Percentiles rank a stretch among this genome's conserved stretches.
Conservation (phyloP, 2,113 vertebrate genomes). For the Pomatostomus ruficeps region DNA sequence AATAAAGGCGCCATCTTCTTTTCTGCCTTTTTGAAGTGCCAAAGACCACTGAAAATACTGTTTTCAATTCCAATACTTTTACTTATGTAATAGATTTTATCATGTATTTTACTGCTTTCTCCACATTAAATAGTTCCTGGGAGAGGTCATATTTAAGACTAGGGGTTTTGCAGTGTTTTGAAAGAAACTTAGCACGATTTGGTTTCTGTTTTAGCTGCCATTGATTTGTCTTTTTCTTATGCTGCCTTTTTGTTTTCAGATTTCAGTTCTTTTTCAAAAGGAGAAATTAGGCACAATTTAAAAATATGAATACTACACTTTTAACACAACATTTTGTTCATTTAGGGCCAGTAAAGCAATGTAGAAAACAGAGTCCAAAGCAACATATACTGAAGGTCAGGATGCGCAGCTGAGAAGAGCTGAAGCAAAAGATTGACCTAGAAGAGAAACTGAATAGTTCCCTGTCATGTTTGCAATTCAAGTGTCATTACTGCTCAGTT, state of each 20-base stretch:
- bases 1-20: not conserved
- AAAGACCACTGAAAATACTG: not conserved
- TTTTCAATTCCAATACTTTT: not conserved
- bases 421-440: not conserved
- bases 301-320: not conserved
- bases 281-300: not conserved
- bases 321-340: not conserved
- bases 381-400: not conserved
- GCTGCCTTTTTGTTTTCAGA: no score
- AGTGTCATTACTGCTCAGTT: not conserved
- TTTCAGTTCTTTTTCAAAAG: not conserved
- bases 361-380: not conserved
- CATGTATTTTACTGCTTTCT: not conserved
- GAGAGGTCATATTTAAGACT: not conserved
- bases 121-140: not conserved
- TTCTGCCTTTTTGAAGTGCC: not conserved
- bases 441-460: not conserved
- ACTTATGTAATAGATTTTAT: not conserved
- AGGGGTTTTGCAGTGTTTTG: not conserved
- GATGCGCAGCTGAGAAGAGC: not conserved
- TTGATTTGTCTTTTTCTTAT: not conserved
- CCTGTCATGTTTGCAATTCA: not conserved
- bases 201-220: not conserved
- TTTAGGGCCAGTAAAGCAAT: not conserved
- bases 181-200: not conserved